phyloP scores from a whole-genome alignment of 2,888 invertebrate species.

The Drosophila macrospina region DNA sequence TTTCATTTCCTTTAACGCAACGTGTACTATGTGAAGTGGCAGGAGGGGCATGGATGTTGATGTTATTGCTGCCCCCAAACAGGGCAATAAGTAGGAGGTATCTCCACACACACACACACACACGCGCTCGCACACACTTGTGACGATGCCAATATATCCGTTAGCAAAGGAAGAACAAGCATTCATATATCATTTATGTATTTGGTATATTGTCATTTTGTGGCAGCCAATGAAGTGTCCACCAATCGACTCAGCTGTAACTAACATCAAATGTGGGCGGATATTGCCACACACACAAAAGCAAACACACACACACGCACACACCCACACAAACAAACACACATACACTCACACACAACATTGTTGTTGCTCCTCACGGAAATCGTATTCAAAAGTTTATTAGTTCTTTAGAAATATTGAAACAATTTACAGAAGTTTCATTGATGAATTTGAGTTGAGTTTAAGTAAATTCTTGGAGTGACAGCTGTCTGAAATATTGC shows the following conservation, averaged over 20 bases:
- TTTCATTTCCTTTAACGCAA: slow-evolving; percentile 74
- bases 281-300: slow-evolving; percentile 21
- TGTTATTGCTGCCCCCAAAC: slow-evolving; percentile 47
- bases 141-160: slow-evolving; percentile 27
- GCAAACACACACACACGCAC: neutral
- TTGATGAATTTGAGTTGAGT: neutral
- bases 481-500: no score
- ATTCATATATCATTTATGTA: slow-evolving; percentile 44
- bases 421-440: neutral
- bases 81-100: slow-evolving; percentile 1
- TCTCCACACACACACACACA: slow-evolving; percentile 15
- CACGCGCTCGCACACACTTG: slow-evolving; percentile 13
- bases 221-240: slow-evolving; percentile 67
- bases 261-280: slow-evolving; percentile 42
- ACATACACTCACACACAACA: neutral
- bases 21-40: slow-evolving; percentile 41
- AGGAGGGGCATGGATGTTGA: slow-evolving; percentile 40
- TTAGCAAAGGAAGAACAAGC: slow-evolving; percentile 12
- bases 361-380: neutral
- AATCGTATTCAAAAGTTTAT: neutral
- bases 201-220: slow-evolving; percentile 55
- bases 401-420: neutral
- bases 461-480: no score
- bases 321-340: neutral
- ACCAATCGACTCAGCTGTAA: slow-evolving; percentile 57